phyloP scores from a whole-genome alignment of 35 echinoderm and acorn worm species.

The Antedon bifida region DNA sequence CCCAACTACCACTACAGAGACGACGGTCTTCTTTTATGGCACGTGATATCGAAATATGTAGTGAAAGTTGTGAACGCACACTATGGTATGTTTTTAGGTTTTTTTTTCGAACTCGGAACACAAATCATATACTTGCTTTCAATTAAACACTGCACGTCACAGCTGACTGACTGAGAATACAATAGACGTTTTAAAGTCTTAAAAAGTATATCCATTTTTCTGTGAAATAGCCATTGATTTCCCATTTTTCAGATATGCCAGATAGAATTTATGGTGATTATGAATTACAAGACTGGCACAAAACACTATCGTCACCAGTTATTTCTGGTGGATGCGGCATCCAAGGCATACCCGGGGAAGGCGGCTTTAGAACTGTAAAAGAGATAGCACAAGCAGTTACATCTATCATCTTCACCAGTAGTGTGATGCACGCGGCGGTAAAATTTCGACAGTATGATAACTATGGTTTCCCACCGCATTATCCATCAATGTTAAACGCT shows the following conservation, averaged over 20 bases:
- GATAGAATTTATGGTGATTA: slow-evolving; percentile 17
- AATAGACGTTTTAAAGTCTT: too few relatives aligned
- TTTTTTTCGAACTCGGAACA: too few relatives aligned
- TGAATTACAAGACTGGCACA: slow-evolving; percentile 20
- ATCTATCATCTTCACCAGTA: slow-evolving; percentile 64
- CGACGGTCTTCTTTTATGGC: slow-evolving; percentile 41
- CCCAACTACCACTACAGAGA: slow-evolving; percentile 77
- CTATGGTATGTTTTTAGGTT: slow-evolving; percentile 59
- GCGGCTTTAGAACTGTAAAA: slow-evolving; percentile 27
- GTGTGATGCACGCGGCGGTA: slow-evolving; percentile 53
- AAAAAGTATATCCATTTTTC: too few relatives aligned
- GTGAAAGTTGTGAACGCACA: slow-evolving; percentile 34
- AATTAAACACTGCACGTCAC: too few relatives aligned
- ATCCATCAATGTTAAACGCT: slow-evolving; percentile 41
- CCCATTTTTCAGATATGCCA: neutral
- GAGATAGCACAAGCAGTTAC: slow-evolving; percentile 36
- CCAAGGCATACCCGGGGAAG: slow-evolving; percentile 50
- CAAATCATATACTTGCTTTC: too few relatives aligned
- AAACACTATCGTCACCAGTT: neutral
- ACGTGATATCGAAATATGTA: slow-evolving; percentile 56
- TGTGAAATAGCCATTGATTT: too few relatives aligned
- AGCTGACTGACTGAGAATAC: too few relatives aligned
- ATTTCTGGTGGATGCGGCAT: slow-evolving; percentile 20
- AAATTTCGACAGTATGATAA: slow-evolving; percentile 93
- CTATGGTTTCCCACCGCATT: slow-evolving; percentile 85